Conservation (phyloP, 2,113 vertebrate genomes). For the Macaca fascicularis region T2T-MFA8v1.1 NC_088379.1:8552501-8553000, state of each 20-base stretch:
- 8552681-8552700: neutral
- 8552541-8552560: neutral
- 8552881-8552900: neutral
- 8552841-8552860: neutral
- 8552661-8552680: neutral
- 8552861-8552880: neutral
- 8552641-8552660: neutral
- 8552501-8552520: neutral
- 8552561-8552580: neutral
- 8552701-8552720: neutral
- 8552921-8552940: constrained; percentile 4
- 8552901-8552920: neutral
- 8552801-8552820: neutral
- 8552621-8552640: neutral
- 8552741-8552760: neutral
- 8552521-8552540: neutral
- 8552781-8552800: neutral
- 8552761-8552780: neutral
- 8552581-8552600: neutral
- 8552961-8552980: neutral
- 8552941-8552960: neutral
- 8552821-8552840: neutral
- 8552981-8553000: neutral
- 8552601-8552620: neutral
- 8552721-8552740: neutral